Evolutionary conservation across 2,888 invertebrate genomes (phyloP), one percentile per base, ranked within the genome.

Genomic region (Microctonus brassicae): DNA sequence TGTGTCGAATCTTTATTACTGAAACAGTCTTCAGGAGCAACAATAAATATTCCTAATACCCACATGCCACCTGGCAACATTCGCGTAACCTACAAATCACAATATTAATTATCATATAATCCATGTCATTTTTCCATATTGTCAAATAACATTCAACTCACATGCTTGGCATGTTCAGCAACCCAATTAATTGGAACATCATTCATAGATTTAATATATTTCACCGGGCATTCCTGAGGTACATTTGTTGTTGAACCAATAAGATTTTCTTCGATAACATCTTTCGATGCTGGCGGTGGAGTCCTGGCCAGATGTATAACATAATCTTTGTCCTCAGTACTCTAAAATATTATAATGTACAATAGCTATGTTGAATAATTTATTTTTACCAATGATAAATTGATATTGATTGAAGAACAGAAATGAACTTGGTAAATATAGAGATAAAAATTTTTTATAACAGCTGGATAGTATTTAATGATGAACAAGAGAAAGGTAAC

Each of bases 31-130:
- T 91, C 91, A 74, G 91, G 90, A 20, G 92, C 92, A 66, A 93
- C 91, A 34, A 95, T 89, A 87, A 96, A 97, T 79, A 96, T 90
- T 76, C 94, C 97, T 83, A 96, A 89, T 61, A 97, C 93, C 88
- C 92, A 92, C 90, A 97, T 92, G 58, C 97, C 97, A 53, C 97
- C 97, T 36, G 97, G 95, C 74, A 97, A 89, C 96, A 97, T 97
- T 87, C 95, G 91, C 1, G 94, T 93, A 0, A 95, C 90, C 91
- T 67, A 33, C 29, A 52, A 72, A 67, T 52, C 47, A 60, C 58
- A 39, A 71, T 17, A 64, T 24, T 2, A 20, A 24, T 58, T 26
- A 36, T 58, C 58, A 66, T 70, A 57, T n/a, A 34, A 62, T 17
- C 63, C 6, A n/a, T 34, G 6, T 34, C 36, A 53, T 36, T 34